Conservation (phyloP, 2,888 invertebrate species). For the Linnaemya vulpina region DNA sequence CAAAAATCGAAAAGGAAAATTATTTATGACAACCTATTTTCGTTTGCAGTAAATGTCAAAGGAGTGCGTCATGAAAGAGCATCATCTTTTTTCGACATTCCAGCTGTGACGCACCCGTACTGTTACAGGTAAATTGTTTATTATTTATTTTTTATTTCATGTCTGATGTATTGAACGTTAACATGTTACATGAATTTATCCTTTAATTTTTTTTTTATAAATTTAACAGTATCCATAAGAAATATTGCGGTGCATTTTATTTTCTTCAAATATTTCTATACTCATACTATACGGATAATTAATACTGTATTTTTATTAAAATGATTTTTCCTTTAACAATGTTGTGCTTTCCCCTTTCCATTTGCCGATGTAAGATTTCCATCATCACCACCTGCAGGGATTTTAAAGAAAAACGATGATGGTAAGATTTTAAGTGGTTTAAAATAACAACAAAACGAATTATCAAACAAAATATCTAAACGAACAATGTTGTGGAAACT, state of each 20-base stretch:
- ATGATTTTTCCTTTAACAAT: constrained; percentile 28
- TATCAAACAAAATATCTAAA: constrained; percentile 29
- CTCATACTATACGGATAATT: not conserved
- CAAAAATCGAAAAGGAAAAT: constrained; percentile 27
- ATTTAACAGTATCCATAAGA: not conserved
- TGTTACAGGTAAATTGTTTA: constrained; percentile 82
- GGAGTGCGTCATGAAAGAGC: constrained; percentile 83
- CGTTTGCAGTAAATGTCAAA: constrained; percentile 82
- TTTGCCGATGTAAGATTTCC: constrained; percentile 74
- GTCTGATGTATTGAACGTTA: constrained; percentile 20
- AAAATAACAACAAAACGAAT: constrained; percentile 56
- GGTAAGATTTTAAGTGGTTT: constrained; percentile 77
- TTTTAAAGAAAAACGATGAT: constrained; percentile 82
- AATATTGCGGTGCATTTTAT: constrained; percentile 12
- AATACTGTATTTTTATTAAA: constrained; percentile 38
- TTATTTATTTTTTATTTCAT: not conserved
- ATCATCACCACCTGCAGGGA: constrained; percentile 81
- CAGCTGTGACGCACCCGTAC: constrained; percentile 83
- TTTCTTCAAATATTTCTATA: constrained; percentile 2
- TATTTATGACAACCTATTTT: constrained; percentile 55
- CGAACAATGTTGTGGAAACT: constrained; percentile 35
- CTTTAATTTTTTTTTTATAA: constrained; percentile 45
- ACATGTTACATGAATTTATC: constrained; percentile 47
- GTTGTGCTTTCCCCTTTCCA: constrained; percentile 43
- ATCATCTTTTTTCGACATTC: constrained; percentile 83